phyloP scores from a whole-genome alignment of 1,140 invertebrate species.

The Cotesia vestalis region DNA sequence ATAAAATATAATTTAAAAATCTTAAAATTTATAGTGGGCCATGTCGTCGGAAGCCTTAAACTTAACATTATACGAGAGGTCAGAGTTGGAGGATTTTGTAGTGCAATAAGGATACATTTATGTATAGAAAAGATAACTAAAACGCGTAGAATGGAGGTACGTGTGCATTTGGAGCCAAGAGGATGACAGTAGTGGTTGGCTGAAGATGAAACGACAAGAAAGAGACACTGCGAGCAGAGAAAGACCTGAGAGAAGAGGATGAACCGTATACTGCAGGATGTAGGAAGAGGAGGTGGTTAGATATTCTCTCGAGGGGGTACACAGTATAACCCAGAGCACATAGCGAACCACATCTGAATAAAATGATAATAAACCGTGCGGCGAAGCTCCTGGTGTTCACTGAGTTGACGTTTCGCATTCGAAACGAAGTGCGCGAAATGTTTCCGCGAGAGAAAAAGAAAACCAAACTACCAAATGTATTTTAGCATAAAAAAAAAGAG shows the following conservation, averaged over 20 bases:
- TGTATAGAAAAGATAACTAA: conserved; percentile 18
- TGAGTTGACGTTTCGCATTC: conserved; percentile 28
- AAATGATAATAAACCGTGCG: conserved; percentile 45
- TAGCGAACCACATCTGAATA: conserved; percentile 39
- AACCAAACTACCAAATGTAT: conserved; percentile 15
- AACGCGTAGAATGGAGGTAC: conserved; percentile 15
- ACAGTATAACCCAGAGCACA: conserved; percentile 16
- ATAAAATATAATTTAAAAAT: conserved; percentile 23
- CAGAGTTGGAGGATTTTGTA: conserved; percentile 20
- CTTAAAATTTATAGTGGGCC: conserved; percentile 39
- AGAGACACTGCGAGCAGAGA: neutral
- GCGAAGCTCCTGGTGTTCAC: conserved; percentile 37
- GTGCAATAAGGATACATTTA: conserved; percentile 13
- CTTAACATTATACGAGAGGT: conserved; percentile 36
- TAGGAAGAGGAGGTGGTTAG: neutral
- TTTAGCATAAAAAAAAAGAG: conserved; percentile 1
- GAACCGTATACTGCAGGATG: neutral
- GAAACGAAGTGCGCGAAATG: conserved; percentile 21
- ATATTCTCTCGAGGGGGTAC: conserved; percentile 22
- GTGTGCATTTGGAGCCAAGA: conserved; percentile 43
- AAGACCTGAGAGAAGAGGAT: neutral
- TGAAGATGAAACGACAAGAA: conserved; percentile 1
- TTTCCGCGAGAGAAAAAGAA: conserved; percentile 5
- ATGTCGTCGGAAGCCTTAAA: conserved; percentile 45
- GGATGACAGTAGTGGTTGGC: conserved; percentile 39